These are phyloP conservation scores for Perizoma affinitatum DNA, from an alignment of 2,888 invertebrate genomes.

Conservation along the genomic window DNA sequence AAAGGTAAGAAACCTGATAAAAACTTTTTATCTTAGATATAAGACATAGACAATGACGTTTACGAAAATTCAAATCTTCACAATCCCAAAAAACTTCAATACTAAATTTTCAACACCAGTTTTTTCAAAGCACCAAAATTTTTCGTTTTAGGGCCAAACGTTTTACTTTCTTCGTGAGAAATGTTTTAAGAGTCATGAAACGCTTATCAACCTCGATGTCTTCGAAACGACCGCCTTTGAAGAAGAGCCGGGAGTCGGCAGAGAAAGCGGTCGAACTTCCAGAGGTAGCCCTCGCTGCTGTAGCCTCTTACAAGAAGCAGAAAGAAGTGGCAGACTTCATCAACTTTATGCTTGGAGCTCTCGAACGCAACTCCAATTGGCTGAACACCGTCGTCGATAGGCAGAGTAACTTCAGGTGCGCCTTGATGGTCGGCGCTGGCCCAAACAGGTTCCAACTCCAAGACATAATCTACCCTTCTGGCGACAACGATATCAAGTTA, in stretches of 20 bases:
- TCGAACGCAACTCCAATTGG: slow-evolving; percentile 70
- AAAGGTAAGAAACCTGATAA: background rate
- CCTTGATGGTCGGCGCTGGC: slow-evolving; percentile 69
- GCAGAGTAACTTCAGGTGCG: slow-evolving; percentile 68
- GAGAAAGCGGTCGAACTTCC: slow-evolving; percentile 54
- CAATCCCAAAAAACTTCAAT: slow-evolving; percentile 23
- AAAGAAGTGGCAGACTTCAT: slow-evolving; percentile 72
- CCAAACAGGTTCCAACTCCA: slow-evolving; percentile 73
- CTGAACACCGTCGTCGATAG: slow-evolving; percentile 63
- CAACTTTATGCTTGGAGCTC: slow-evolving; percentile 61
- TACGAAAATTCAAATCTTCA: background rate
- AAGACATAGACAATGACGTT: background rate
- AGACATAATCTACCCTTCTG: slow-evolving; percentile 71
- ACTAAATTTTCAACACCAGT: slow-evolving; percentile 24
- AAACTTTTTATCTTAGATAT: background rate
- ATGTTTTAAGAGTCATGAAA: slow-evolving; percentile 55
- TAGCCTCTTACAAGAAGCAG: slow-evolving; percentile 67
- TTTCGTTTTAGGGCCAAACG: slow-evolving; percentile 53
- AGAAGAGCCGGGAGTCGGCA: slow-evolving; percentile 46
- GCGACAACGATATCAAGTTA: slow-evolving; percentile 58
- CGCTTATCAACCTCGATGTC: slow-evolving; percentile 48
- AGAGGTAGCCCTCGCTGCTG: slow-evolving; percentile 71
- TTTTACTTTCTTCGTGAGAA: slow-evolving; percentile 50
- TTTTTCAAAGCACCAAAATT: slow-evolving; percentile 59
- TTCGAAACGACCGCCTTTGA: slow-evolving; percentile 50